Conservation (phyloP, 2,888 invertebrate genomes). For the Mimumesa dahlbomi region DNA sequence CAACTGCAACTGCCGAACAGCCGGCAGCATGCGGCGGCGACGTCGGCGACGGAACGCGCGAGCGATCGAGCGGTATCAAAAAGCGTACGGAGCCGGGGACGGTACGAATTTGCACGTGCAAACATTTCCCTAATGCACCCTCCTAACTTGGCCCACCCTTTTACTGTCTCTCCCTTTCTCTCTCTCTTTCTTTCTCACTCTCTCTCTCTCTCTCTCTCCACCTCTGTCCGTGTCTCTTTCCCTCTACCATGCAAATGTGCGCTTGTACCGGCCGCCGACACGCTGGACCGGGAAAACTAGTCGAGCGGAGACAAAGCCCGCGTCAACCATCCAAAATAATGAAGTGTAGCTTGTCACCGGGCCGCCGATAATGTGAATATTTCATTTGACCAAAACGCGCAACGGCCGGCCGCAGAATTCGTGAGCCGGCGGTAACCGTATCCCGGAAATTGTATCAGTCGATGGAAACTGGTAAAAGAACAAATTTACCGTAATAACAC, state of each 20-base stretch:
- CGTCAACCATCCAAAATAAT: slow-evolving; percentile 64
- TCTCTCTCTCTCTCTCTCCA: slow-evolving; percentile 15
- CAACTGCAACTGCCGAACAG: slow-evolving; percentile 63
- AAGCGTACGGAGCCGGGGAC: slow-evolving; percentile 53
- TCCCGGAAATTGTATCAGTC: slow-evolving; percentile 41
- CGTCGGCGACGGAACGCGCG: slow-evolving; percentile 41
- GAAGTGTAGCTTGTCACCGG: slow-evolving; percentile 63
- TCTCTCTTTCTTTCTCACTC: slow-evolving; percentile 9
- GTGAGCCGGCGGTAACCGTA: slow-evolving; percentile 20
- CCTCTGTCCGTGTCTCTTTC: slow-evolving; percentile 21
- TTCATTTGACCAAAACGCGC: slow-evolving; percentile 67
- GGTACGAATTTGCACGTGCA: slow-evolving; percentile 66
- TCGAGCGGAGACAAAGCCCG: slow-evolving; percentile 22
- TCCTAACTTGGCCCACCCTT: slow-evolving; percentile 30
- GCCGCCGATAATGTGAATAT: slow-evolving; percentile 68
- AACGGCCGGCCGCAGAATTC: not conserved
- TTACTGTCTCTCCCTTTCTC: slow-evolving; percentile 13
- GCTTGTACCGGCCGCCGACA: slow-evolving; percentile 20
- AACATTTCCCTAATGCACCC: slow-evolving; percentile 68
- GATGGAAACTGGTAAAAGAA: slow-evolving; percentile 35
- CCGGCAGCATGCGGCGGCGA: slow-evolving; percentile 46
- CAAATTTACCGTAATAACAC: slow-evolving; percentile 54
- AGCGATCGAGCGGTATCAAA: slow-evolving; percentile 63
- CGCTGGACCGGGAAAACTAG: slow-evolving; percentile 32
- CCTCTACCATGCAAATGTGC: not conserved